These are phyloP conservation scores for Tethea ocularis DNA, from an alignment of 2,888 invertebrate genomes.

Conservation along the genomic window DNA sequence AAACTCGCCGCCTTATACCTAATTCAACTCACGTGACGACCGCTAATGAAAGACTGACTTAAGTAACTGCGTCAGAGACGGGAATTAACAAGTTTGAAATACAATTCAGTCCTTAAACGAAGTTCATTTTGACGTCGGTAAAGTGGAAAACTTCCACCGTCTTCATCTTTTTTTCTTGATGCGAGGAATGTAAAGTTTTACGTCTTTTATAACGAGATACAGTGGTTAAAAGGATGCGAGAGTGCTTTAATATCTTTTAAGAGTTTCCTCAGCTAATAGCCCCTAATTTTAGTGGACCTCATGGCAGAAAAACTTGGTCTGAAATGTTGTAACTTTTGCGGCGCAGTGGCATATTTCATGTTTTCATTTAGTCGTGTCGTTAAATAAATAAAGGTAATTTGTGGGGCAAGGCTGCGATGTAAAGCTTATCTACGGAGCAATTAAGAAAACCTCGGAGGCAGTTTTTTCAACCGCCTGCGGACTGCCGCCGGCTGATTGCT, in stretches of 20 bases:
- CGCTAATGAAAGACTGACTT: constrained; percentile 82
- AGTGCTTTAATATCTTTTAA: constrained; percentile 34
- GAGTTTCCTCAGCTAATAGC: constrained; percentile 37
- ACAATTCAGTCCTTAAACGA: constrained; percentile 77
- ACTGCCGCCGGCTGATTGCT: constrained; percentile 68
- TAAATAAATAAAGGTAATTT: constrained; percentile 71
- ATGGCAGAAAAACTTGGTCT: constrained; percentile 21
- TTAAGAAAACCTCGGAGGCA: constrained; percentile 67
- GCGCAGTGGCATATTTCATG: constrained; percentile 45
- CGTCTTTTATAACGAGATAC: constrained; percentile 61
- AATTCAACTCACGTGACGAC: constrained; percentile 75
- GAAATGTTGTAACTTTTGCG: constrained; percentile 15
- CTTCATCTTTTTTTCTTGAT: constrained; percentile 54
- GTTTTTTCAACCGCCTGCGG: constrained; percentile 51
- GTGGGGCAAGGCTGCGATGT: constrained; percentile 53
- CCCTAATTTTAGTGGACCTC: constrained; percentile 39
- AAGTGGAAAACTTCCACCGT: constrained; percentile 75
- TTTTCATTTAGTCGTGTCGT: constrained; percentile 63
- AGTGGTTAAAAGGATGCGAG: constrained; percentile 49
- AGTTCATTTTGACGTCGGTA: constrained; percentile 75
- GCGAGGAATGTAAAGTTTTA: constrained; percentile 66
- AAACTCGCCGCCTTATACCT: constrained; percentile 51
- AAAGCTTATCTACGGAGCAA: constrained; percentile 71
- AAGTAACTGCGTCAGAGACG: constrained; percentile 72
- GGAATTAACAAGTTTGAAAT: constrained; percentile 80